These are phyloP conservation scores for Climacteris rufus DNA, from an alignment of 2,113 vertebrate species.

Conservation along the genomic window DNA sequence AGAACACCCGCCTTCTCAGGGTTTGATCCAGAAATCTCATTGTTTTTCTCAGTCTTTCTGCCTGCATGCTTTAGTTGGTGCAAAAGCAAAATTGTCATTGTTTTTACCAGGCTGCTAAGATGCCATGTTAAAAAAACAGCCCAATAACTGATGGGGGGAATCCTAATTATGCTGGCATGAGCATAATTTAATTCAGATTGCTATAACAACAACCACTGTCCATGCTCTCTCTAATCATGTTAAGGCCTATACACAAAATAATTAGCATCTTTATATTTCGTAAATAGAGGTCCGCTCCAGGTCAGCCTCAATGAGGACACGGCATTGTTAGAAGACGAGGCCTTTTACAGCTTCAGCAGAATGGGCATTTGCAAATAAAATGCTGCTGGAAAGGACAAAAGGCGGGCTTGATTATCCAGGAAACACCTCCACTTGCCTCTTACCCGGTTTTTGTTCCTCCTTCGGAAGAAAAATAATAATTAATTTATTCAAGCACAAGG, in stretches of 20 bases:
- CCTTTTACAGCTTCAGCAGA: not conserved
- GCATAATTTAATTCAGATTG: constrained; percentile 58
- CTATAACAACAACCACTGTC: constrained; percentile 64
- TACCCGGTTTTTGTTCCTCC: not conserved
- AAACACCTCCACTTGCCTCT: constrained; percentile 37
- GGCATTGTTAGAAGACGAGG: not conserved
- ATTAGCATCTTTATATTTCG: constrained; percentile 64
- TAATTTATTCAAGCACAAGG: not conserved
- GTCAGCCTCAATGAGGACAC: constrained; percentile 22
- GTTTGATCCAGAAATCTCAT: not conserved
- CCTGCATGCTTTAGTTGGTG: not conserved
- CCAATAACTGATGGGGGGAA: not conserved
- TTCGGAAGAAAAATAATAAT: not conserved
- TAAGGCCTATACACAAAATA: constrained; percentile 55
- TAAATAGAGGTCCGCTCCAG: constrained; percentile 54
- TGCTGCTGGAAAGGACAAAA: not conserved
- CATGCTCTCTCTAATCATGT: constrained; percentile 58
- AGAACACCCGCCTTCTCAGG: not conserved
- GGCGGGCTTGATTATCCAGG: not conserved
- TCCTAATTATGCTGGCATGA: constrained; percentile 56
- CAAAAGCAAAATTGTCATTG: not conserved
- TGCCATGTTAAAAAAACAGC: constrained; percentile 15
- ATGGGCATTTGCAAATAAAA: not conserved
- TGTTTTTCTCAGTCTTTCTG: not conserved
- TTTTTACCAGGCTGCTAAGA: constrained; percentile 35